Evolutionary conservation across 2,797 vertebrate species (phyloP).

Genomic region (Microtus agrestis): DNA sequence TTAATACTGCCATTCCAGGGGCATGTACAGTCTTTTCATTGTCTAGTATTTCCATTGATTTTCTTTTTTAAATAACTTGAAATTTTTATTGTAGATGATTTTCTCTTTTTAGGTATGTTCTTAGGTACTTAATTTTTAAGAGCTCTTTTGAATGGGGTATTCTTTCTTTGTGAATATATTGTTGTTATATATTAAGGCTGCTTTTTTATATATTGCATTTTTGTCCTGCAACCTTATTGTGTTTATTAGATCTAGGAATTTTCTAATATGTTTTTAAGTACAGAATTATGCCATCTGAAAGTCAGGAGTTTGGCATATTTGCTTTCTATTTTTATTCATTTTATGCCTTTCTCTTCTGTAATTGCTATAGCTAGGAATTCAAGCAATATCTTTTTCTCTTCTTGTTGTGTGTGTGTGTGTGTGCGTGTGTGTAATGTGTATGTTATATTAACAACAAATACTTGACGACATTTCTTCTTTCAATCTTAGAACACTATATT

Average conservation of each 20-base stretch:
- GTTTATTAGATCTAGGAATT: background rate
- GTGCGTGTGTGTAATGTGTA: background rate
- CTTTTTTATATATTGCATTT: background rate
- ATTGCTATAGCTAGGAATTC: background rate
- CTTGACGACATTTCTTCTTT: background rate
- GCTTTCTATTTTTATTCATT: background rate
- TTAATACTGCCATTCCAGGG: background rate
- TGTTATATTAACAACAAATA: constrained; percentile 15
- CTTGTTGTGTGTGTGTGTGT: background rate
- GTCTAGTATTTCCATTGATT: background rate
- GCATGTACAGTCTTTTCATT: background rate
- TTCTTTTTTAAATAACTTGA: background rate
- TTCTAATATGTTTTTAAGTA: background rate
- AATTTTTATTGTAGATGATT: background rate
- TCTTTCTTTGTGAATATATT: background rate
- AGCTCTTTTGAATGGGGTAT: background rate
- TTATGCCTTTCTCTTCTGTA: background rate
- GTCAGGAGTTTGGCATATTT: background rate
- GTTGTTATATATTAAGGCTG: background rate
- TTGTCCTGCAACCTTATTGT: background rate
- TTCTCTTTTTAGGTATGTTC: background rate
- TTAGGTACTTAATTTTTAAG: background rate
- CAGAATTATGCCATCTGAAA: background rate
- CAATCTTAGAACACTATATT: constrained; percentile 28
- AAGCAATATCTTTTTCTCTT: background rate